Conservation (phyloP, 1,140 invertebrate species). For the Euura lappo region DNA sequence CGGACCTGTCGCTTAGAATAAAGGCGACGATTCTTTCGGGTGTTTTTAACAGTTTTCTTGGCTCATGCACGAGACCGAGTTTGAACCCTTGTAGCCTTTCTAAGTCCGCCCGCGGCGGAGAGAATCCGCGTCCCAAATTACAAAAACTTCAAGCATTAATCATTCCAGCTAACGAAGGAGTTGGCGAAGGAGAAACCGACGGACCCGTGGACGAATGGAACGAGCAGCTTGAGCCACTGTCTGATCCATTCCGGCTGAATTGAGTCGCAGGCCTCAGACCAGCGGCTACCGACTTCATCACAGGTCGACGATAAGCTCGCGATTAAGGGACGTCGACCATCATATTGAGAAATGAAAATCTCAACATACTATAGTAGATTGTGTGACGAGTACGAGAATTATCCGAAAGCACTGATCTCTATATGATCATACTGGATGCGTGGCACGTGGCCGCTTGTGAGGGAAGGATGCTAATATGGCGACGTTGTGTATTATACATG, state of each 20-base stretch:
- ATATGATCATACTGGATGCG: too few relatives aligned
- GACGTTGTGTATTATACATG: too few relatives aligned
- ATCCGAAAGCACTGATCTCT: too few relatives aligned
- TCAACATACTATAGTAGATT: too few relatives aligned
- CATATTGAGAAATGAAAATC: too few relatives aligned
- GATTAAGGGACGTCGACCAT: too few relatives aligned
- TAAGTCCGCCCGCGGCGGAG: neutral
- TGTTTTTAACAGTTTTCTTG: neutral
- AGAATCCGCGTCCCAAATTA: neutral
- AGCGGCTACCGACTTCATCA: too few relatives aligned
- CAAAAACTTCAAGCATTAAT: constrained; percentile 12
- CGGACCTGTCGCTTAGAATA: neutral
- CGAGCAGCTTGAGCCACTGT: neutral
- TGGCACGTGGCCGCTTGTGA: too few relatives aligned
- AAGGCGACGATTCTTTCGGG: neutral
- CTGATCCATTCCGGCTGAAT: neutral
- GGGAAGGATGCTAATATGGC: too few relatives aligned
- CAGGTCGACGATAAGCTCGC: neutral
- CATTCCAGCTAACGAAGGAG: constrained; percentile 11
- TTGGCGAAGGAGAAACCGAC: neutral
- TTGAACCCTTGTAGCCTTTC: too few relatives aligned
- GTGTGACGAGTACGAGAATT: too few relatives aligned
- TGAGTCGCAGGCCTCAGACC: neutral
- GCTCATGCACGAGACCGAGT: neutral
- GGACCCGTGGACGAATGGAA: neutral